Conservation (phyloP, 37 sponge, comb jelly and placozoan species). For the Spongilla lacustris region DNA sequence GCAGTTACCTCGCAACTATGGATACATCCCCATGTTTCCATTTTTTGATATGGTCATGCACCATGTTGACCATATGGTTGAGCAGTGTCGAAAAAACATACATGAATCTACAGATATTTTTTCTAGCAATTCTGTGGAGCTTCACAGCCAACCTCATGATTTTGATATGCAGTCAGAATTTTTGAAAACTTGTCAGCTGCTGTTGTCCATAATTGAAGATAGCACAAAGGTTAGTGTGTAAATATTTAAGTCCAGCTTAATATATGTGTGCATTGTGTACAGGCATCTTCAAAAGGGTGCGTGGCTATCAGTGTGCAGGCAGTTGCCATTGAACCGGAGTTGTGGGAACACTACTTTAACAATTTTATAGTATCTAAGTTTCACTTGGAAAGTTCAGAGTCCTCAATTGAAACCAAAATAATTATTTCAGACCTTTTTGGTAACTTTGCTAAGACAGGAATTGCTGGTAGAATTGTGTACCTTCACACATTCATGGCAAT, state of each 20-base stretch:
- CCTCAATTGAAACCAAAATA: background rate
- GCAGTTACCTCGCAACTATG: background rate
- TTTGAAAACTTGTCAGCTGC: too few relatives aligned
- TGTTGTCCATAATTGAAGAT: too few relatives aligned
- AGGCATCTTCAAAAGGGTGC: background rate
- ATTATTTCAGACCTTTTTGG: conserved; percentile 45
- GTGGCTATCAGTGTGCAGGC: conserved; percentile 3
- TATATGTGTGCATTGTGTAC: background rate
- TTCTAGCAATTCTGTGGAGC: too few relatives aligned
- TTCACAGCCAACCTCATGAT: too few relatives aligned
- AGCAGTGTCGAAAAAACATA: conserved; percentile 24
- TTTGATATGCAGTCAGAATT: too few relatives aligned
- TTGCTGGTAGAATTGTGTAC: background rate
- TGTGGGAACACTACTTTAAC: conserved; percentile 67
- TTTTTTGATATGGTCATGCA: conserved; percentile 48
- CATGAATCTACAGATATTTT: conserved; percentile 8
- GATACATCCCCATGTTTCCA: conserved; percentile 33
- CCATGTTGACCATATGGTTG: conserved; percentile 27
- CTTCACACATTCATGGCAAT: conserved; percentile 48
- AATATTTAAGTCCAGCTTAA: background rate
- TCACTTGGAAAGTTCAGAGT: conserved; percentile 21
- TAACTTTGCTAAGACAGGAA: conserved; percentile 10
- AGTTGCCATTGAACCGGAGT: conserved; percentile 14
- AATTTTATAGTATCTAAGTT: conserved; percentile 57
- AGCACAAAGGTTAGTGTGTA: too few relatives aligned